These are phyloP conservation scores for Rhynchophorus ferrugineus DNA, from an alignment of 1,140 invertebrate species.

Conservation along the genomic window DNA sequence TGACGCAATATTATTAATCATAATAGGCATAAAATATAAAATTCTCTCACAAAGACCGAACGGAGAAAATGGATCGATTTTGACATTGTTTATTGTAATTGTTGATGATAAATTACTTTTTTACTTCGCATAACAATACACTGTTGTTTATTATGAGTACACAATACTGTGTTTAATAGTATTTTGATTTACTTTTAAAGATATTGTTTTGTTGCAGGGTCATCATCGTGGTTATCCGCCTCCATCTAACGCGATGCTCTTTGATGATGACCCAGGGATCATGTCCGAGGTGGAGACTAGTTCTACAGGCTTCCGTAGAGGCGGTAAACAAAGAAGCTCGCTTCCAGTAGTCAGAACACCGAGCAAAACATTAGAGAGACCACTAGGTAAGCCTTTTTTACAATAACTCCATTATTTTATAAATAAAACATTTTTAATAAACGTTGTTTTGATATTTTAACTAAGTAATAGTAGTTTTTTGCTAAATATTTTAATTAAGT, in stretches of 20 bases:
- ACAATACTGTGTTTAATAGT: too few relatives aligned
- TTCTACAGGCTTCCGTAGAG: conserved; percentile 82
- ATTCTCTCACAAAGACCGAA: too few relatives aligned
- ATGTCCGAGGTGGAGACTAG: conserved; percentile 96
- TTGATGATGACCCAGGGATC: conserved; percentile 92
- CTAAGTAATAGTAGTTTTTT: too few relatives aligned
- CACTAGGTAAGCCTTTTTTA: conserved; percentile 59
- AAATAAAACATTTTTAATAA: not conserved
- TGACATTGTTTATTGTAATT: too few relatives aligned
- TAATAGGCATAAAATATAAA: too few relatives aligned
- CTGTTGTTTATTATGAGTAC: too few relatives aligned
- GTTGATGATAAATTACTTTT: too few relatives aligned
- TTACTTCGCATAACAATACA: too few relatives aligned
- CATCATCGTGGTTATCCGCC: conserved; percentile 65
- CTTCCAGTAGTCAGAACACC: conserved; percentile 90
- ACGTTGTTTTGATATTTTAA: too few relatives aligned
- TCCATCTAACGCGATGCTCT: conserved; percentile 64
- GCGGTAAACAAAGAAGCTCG: conserved; percentile 83
- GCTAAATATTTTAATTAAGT: too few relatives aligned
- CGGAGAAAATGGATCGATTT: too few relatives aligned
- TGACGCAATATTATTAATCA: too few relatives aligned
- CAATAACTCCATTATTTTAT: not conserved
- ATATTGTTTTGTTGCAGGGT: conserved; percentile 44
- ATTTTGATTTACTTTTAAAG: conserved; percentile 1
- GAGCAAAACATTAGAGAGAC: conserved; percentile 86